phyloP scores from a whole-genome alignment of 2,888 invertebrate genomes.

The Polydrusus cervinus region DNA sequence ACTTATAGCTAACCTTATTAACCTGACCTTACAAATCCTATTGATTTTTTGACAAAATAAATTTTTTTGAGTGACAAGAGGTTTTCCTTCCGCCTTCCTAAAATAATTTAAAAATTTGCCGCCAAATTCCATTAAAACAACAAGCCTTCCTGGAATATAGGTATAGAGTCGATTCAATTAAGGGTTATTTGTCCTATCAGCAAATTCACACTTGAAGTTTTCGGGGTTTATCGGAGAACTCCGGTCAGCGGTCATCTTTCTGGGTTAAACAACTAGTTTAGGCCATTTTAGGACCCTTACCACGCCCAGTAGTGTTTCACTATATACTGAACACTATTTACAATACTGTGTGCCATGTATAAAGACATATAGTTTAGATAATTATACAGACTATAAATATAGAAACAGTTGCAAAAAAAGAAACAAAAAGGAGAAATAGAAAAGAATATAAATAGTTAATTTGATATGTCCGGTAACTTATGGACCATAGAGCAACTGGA shows the following conservation, averaged over 20 bases:
- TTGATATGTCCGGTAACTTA: too few species aligned
- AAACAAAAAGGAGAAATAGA: too few species aligned
- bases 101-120: neutral
- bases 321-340: neutral
- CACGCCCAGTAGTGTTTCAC: constrained; percentile 20
- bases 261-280: constrained; percentile 32
- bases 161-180: constrained; percentile 7
- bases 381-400: too few species aligned
- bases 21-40: too few species aligned
- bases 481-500: too few species aligned
- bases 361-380: too few species aligned
- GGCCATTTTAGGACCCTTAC: neutral
- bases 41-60: too few species aligned
- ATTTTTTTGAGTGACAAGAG: too few species aligned
- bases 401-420: neutral
- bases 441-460: too few species aligned
- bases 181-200: constrained; percentile 12
- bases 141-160: neutral
- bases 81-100: neutral
- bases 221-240: constrained; percentile 16
- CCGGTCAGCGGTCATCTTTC: constrained; percentile 32
- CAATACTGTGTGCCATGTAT: neutral
- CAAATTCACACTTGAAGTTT: constrained; percentile 23
- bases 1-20: too few species aligned
- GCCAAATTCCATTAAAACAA: constrained; percentile 9